Base-by-base conservation (phyloP, 1,140 invertebrate species). In the Homarus americanus region DNA sequence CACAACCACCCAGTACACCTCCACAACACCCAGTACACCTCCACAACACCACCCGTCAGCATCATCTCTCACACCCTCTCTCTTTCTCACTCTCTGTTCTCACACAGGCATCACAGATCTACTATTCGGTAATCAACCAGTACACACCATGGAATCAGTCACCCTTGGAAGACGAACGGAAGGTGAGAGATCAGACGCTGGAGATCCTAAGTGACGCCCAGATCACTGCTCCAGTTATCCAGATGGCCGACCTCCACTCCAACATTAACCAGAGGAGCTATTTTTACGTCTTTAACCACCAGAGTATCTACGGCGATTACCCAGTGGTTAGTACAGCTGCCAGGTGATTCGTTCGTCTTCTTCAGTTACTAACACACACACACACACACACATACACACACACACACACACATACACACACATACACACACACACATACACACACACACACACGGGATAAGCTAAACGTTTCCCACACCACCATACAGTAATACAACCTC, bases 251-350 rank as follows among this genome's bases (percentile, higher is more conserved):
- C 94, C 96, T 98, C 75, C 98, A 99, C 94, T 98, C 98, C 32
- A 78, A 91, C 34, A 76, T 93, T 63, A 93, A 93, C 87, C 38
- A 82, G 53, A 92, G 93, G 91, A 98, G 98, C 49, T 99, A 97
- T 94, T 95, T 98, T 76, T 98, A 98, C 94, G 97, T 98, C n/a
- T 98, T 98, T 94, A 97, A 97, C 94, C 98, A 99, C 94, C 98
- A 99, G 94, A 98, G 97, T 0, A 97, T 97, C 93, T 97, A 97
- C 92, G 97, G 98, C 53, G 97, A 98, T 94, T 98, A 97, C 94
- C 97, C 97, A 34, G 97, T 97, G 96, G 97, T 98, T 95, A 95
- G 95, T 88, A 34, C 32, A 41, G 20, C n/a, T n/a, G n/a, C n/a
- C n/a, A n/a, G n/a, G n/a, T n/a, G n/a, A n/a, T n/a, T n/a, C n/a